Conservation (phyloP, 2,888 invertebrate genomes). For the Cordylochernes scorpioides region DNA sequence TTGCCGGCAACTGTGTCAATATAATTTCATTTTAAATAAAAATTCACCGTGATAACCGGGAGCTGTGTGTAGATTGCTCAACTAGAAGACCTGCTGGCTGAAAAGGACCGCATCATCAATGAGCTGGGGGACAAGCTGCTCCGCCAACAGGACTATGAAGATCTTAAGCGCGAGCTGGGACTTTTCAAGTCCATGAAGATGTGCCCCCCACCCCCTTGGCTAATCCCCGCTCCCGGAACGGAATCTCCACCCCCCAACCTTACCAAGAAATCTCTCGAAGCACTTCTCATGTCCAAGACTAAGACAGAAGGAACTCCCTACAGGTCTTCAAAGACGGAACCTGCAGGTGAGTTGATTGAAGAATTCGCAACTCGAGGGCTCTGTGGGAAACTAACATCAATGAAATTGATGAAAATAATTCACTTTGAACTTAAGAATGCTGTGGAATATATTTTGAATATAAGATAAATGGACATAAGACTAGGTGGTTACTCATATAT, state of each 20-base stretch:
- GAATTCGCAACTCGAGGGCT: no score
- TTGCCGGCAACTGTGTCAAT: background rate
- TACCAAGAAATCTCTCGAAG: background rate
- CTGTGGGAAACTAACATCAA: no score
- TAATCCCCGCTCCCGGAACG: background rate
- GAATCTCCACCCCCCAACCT: background rate
- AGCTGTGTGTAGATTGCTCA: slow-evolving; percentile 32
- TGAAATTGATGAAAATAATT: no score
- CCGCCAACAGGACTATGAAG: slow-evolving; percentile 69
- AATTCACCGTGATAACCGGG: background rate
- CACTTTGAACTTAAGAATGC: no score
- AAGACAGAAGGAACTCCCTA: background rate
- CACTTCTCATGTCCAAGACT: background rate
- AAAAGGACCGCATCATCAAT: slow-evolving; percentile 55
- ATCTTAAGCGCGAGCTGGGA: slow-evolving; percentile 57
- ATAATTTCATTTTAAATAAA: background rate
- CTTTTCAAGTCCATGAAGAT: slow-evolving; percentile 1
- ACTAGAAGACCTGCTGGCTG: slow-evolving; percentile 64
- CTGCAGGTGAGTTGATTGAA: background rate
- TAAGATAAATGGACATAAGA: no score
- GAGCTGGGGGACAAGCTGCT: slow-evolving; percentile 58
- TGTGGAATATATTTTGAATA: no score
- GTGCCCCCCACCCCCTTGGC: background rate
- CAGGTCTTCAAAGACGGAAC: background rate
- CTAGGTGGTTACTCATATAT: no score